These are phyloP conservation scores for Itoplectis maculator DNA, from an alignment of 2,888 invertebrate species.

Conservation along the genomic window DNA sequence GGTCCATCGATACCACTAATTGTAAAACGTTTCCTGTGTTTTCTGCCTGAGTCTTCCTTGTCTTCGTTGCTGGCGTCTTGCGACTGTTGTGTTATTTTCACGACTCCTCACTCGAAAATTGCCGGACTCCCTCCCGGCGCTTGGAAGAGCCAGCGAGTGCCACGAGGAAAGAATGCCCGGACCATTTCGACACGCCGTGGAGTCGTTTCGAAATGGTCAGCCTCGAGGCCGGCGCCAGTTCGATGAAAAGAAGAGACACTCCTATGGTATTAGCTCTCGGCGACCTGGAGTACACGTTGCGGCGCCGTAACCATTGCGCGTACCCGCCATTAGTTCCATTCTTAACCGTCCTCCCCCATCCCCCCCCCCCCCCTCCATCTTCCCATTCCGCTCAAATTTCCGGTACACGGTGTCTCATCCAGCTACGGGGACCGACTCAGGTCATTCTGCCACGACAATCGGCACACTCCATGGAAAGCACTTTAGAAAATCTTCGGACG, in stretches of 20 bases:
- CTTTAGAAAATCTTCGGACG: constrained; percentile 55
- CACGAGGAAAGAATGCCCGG: constrained; percentile 32
- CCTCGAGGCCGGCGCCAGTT: constrained; percentile 53
- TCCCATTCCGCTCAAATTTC: constrained; percentile 46
- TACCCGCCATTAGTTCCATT: constrained; percentile 32
- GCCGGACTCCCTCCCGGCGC: constrained; percentile 18
- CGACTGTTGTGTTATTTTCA: constrained; percentile 61
- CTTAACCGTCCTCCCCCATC: not conserved
- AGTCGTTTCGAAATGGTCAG: constrained; percentile 53
- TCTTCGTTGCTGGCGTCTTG: not conserved
- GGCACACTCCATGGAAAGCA: constrained; percentile 56
- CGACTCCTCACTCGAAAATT: constrained; percentile 43
- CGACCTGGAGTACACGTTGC: constrained; percentile 42
- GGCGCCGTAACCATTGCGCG: constrained; percentile 33
- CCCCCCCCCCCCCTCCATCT: not conserved
- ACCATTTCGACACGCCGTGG: constrained; percentile 5
- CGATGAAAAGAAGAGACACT: constrained; percentile 45
- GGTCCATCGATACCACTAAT: constrained; percentile 78
- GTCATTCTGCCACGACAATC: constrained; percentile 49
- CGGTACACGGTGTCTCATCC: constrained; percentile 31
- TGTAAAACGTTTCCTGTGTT: constrained; percentile 73
- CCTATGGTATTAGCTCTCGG: constrained; percentile 42
- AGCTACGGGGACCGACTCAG: not conserved
- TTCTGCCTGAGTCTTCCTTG: not conserved
- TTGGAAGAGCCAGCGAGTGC: constrained; percentile 11